A percentile compares a stretch with the other conserved stretches of the same genome.
phyloP scores from a whole-genome alignment of 2,113 vertebrate genomes.

The Geococcyx californianus region DNA sequence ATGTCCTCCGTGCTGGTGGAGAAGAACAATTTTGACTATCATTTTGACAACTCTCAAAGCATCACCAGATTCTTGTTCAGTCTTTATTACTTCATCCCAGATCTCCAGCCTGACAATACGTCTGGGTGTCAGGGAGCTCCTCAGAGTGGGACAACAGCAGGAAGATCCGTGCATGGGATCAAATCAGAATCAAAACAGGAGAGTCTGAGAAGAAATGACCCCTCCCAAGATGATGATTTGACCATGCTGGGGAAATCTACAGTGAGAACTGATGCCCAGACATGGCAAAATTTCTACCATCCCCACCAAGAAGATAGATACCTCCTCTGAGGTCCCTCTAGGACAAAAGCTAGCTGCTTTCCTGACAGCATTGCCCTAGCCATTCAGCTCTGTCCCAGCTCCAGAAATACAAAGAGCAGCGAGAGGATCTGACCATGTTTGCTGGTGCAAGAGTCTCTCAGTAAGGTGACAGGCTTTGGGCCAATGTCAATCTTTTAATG shows the following conservation, averaged over 20 bases:
- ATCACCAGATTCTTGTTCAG: neutral
- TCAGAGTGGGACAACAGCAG: neutral
- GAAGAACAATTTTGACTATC: neutral
- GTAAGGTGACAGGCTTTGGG: neutral
- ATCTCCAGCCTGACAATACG: neutral
- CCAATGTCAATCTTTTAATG: neutral
- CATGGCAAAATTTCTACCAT: neutral
- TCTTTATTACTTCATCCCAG: neutral
- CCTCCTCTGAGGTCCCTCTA: neutral
- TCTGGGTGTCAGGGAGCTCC: neutral
- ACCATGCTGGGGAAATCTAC: neutral
- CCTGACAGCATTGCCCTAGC: neutral
- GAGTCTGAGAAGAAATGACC: neutral
- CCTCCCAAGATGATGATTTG: neutral
- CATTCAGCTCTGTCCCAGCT: neutral
- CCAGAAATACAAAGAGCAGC: accelerated
- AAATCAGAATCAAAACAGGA: neutral
- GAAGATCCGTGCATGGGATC: neutral
- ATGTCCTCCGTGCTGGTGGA: neutral
- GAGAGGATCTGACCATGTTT: neutral
- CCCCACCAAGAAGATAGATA: neutral
- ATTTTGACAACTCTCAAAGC: neutral
- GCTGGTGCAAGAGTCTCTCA: neutral
- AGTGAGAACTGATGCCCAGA: neutral
- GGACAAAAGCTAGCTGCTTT: neutral